Base-by-base conservation (phyloP, 2,797 vertebrate genomes). In the Huso huso region DNA sequence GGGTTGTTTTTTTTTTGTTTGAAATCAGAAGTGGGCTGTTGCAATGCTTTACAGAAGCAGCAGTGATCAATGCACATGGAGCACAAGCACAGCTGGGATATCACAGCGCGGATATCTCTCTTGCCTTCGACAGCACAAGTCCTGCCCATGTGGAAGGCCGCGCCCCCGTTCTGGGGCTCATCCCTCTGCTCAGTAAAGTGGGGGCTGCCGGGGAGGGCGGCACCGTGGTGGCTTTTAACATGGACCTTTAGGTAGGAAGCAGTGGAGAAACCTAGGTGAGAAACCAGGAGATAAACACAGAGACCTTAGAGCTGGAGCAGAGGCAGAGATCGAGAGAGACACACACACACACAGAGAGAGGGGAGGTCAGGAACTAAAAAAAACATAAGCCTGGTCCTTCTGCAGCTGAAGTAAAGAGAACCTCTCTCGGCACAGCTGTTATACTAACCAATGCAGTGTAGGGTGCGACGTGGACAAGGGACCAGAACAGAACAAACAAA, bases 181-280 rank as follows among this genome's bases (percentile, higher is more conserved):
- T 95, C 94, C 91, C 92, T 91, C 81, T 93, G 91, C 86, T 93
- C 96, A 84, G 93, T 84, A 84, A 89, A 97, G 91, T 92, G 87
- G 83, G 89, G 88, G 57, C 51, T 67, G 66, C 58, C 61, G 66
- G 66, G 66, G 88, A 90, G 89, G 88, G 88, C 89, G 88, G 95
- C 91, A 92, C 95, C 94, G 84, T 99, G 97, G 92, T 99, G 96
- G 86, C 93, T 96, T 97, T 99, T 99, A 94, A 97, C 93, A 89
- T 99, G 97, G 93, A 98, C 95, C 94, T 98, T 99, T 95, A 99
- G 96, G 93, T 99, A 99, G 92, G 97, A 99, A 80, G 97, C 95
- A 89, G 95, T 98, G 88, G 96, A 99, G 94, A 99, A 98, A 97
- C 97, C 97, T 99, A 90, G 89, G 79, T 11, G 15, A 60, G 58